These are phyloP conservation scores for Centruroides sculpturatus DNA, from an alignment of 1,140 invertebrate genomes.

Conservation along the genomic window DNA sequence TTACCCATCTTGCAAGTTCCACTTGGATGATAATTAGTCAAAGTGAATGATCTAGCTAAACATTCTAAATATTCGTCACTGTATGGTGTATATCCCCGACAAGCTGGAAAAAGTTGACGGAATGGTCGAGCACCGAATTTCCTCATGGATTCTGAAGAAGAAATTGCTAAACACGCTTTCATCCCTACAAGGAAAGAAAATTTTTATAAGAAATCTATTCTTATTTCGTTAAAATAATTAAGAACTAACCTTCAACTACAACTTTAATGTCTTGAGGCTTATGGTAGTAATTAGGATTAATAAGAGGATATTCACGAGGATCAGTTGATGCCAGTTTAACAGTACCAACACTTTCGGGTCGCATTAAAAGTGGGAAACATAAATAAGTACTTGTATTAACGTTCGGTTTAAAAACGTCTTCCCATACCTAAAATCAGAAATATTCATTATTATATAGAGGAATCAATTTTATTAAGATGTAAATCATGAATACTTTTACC, in stretches of 20 bases:
- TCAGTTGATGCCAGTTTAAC: conserved; percentile 46
- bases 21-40: conserved; percentile 54
- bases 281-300: conserved; percentile 64
- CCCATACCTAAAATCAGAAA: no score
- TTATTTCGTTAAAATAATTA: no score
- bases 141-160: conserved; percentile 1
- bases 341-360: conserved; percentile 35
- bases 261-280: conserved; percentile 49
- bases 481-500: no score
- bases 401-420: no score
- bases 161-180: conserved; percentile 3
- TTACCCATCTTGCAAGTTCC: conserved; percentile 67
- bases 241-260: conserved; percentile 43
- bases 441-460: no score
- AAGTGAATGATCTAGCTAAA: conserved; percentile 61
- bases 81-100: conserved; percentile 50
- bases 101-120: conserved; percentile 53
- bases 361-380: conserved; percentile 8
- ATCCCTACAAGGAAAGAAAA: background rate
- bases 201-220: no score
- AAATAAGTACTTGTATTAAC: background rate
- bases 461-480: no score
- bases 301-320: conserved; percentile 51
- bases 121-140: conserved; percentile 56
- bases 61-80: conserved; percentile 71